These are phyloP conservation scores for Anas flavirostris DNA, from an alignment of 2,797 vertebrate species.

Conservation along the genomic window DNA sequence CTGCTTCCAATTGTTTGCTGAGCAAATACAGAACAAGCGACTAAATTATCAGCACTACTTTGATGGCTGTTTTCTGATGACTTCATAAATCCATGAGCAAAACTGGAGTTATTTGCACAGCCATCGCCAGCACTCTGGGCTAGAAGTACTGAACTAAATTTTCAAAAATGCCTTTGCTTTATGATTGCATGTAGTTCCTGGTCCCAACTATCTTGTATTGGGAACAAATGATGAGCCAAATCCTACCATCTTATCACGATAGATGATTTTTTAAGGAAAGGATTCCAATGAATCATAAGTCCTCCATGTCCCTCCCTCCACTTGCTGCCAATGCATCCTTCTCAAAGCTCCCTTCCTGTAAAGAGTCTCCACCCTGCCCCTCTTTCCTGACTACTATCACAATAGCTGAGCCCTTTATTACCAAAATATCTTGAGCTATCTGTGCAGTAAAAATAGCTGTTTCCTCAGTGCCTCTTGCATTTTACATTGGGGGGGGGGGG, in stretches of 20 bases:
- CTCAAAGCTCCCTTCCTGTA: conserved; percentile 18
- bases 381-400: conserved; percentile 29
- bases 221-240: background rate
- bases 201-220: background rate
- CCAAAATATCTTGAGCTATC: conserved; percentile 22
- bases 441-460: conserved; percentile 23
- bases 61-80: conserved; percentile 11
- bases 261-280: background rate
- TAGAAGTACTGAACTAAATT: background rate
- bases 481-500: background rate
- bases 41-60: conserved; percentile 22
- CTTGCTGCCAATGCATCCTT: background rate
- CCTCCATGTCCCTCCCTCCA: background rate
- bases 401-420: conserved; percentile 34
- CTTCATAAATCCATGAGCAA: conserved; percentile 36
- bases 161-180: conserved; percentile 26
- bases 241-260: background rate
- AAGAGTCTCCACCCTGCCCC: conserved; percentile 19
- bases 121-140: background rate
- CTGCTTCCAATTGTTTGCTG: conserved; percentile 60
- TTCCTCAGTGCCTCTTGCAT: conserved; percentile 1
- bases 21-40: conserved; percentile 59
- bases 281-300: background rate
- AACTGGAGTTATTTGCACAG: background rate
- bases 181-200: background rate